Conservation (phyloP, 2,888 invertebrate genomes). For the Thalpophila matura region DNA sequence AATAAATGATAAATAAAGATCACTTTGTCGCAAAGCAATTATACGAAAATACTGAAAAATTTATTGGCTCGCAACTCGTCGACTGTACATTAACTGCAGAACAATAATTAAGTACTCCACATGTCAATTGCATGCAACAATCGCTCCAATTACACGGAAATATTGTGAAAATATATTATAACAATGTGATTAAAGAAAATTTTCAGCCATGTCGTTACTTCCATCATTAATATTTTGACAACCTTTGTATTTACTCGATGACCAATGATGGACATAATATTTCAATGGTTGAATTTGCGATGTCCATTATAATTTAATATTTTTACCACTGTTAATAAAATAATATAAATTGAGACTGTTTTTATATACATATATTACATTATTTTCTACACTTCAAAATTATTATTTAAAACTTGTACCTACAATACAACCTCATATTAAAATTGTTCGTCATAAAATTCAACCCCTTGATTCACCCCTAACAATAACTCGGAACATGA, state of each 20-base stretch:
- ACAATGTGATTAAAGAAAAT: conserved; percentile 20
- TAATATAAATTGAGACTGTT: no score
- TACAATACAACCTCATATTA: conserved; percentile 35
- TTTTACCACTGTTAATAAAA: no score
- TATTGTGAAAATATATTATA: conserved; percentile 21
- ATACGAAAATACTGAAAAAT: conserved; percentile 13
- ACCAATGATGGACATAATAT: neutral
- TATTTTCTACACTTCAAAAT: conserved; percentile 14
- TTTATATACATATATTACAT: conserved; percentile 47
- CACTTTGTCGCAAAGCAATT: no score
- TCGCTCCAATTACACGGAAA: conserved; percentile 20
- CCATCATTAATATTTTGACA: conserved; percentile 14
- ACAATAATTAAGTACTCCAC: conserved; percentile 19
- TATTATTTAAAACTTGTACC: conserved; percentile 19
- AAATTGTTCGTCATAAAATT: conserved; percentile 18
- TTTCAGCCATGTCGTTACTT: neutral
- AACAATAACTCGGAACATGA: conserved; percentile 28
- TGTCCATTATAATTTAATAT: neutral
- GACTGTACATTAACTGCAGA: conserved; percentile 5
- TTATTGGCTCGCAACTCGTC: conserved; percentile 15
- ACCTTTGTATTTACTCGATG: conserved; percentile 4
- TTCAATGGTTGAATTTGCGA: neutral
- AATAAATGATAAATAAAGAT: no score
- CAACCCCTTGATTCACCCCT: conserved; percentile 45
- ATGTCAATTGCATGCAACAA: conserved; percentile 27